These are phyloP conservation scores for Trichomalopsis sarcophagae DNA, from an alignment of 1,140 invertebrate genomes.

Conservation along the genomic window DNA sequence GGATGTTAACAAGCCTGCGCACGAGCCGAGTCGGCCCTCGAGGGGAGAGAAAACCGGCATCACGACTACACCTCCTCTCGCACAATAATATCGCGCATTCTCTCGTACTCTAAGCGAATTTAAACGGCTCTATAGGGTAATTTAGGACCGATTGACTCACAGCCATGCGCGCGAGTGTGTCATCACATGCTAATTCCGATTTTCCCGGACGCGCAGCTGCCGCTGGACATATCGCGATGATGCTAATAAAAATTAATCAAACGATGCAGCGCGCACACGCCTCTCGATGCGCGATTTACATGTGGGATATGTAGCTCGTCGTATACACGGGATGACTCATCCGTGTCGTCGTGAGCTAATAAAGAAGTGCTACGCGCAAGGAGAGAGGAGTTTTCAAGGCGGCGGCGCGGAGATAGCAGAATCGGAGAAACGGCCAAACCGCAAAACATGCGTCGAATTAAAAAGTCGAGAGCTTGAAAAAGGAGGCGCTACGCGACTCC, in stretches of 20 bases:
- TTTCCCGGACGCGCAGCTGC: too few species aligned
- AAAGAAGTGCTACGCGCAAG: too few species aligned
- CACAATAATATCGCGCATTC: neutral
- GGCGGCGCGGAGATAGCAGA: neutral
- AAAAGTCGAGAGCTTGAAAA: conserved; percentile 50
- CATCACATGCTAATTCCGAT: neutral
- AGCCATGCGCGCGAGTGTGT: neutral
- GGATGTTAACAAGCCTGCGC: conserved; percentile 73
- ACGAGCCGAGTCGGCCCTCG: conserved; percentile 48
- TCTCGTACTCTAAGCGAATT: neutral
- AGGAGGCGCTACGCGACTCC: conserved; percentile 44
- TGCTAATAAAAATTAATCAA: too few species aligned
- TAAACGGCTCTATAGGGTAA: neutral
- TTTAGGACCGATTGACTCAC: neutral
- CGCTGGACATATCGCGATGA: too few species aligned
- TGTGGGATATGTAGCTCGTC: too few species aligned
- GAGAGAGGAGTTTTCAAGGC: neutral
- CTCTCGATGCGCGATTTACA: too few species aligned
- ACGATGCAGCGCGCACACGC: too few species aligned
- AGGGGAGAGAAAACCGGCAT: conserved; percentile 57
- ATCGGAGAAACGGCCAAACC: conserved; percentile 49
- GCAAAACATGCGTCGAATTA: conserved; percentile 58
- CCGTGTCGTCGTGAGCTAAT: too few species aligned
- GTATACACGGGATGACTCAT: too few species aligned
- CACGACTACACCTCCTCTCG: neutral